Conservation (phyloP, 2,888 invertebrate genomes). For the Phortica okadai region DNA sequence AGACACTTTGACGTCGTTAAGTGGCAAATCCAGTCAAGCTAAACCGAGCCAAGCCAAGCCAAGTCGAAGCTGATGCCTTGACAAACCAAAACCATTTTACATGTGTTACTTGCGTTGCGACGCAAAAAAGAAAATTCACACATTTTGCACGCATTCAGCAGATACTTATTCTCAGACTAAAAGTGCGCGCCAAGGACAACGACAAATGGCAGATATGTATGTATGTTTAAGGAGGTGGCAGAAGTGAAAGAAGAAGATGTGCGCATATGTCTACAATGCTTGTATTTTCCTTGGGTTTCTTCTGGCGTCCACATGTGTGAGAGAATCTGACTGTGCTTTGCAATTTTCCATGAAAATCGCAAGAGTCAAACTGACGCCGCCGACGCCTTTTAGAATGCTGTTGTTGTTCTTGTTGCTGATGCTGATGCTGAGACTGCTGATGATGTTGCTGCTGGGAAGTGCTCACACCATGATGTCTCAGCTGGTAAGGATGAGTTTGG, state of each 20-base stretch:
- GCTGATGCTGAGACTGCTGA: neutral
- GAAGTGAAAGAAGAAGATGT: neutral
- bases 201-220: neutral
- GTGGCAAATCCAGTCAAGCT: neutral
- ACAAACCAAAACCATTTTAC: neutral
- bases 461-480: neutral
- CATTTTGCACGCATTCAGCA: slow-evolving; percentile 42
- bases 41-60: neutral
- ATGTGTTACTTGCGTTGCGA: neutral
- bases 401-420: neutral
- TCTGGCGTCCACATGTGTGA: slow-evolving; percentile 64
- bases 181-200: slow-evolving; percentile 40
- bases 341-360: slow-evolving; percentile 66
- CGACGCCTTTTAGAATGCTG: slow-evolving; percentile 52
- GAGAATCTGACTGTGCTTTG: slow-evolving; percentile 46
- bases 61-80: neutral
- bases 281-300: slow-evolving; percentile 38
- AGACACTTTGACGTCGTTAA: slow-evolving; percentile 18
- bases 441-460: neutral
- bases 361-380: slow-evolving; percentile 62
- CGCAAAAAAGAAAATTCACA: slow-evolving; percentile 46
- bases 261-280: slow-evolving; percentile 33
- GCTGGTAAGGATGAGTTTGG: neutral
- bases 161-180: neutral
- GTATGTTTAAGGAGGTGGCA: neutral